Percentiles rank a stretch among this genome's conserved stretches.
These are phyloP conservation scores for Trisateles emortualis DNA, from an alignment of 2,888 invertebrate species.

Conservation along the genomic window DNA sequence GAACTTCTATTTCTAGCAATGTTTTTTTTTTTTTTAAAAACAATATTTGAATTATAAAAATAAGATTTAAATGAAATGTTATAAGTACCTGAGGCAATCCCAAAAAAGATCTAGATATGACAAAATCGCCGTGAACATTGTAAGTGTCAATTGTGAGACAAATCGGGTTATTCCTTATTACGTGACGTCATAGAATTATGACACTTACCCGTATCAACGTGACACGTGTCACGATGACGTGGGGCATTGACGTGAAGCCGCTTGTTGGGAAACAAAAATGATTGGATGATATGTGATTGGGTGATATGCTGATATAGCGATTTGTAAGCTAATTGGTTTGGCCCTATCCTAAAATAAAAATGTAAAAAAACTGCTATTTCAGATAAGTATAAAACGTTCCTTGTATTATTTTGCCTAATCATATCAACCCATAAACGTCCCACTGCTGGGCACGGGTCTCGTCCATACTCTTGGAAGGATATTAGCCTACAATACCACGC, in stretches of 20 bases:
- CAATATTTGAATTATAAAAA: no score
- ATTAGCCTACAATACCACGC: no score
- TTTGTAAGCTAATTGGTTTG: neutral
- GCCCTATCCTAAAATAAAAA: no score
- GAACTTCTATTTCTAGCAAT: no score
- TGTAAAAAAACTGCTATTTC: no score
- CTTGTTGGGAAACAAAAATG: conserved; percentile 11
- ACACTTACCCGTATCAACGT: conserved; percentile 34
- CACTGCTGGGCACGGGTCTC: no score
- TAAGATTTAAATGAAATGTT: no score
- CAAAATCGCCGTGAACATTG: neutral
- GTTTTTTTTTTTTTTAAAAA: no score
- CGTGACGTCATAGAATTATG: conserved; percentile 32
- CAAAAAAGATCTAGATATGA: neutral
- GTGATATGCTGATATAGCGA: neutral
- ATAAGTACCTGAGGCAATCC: neutral
- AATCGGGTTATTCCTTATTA: conserved; percentile 32
- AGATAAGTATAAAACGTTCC: no score
- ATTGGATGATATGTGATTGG: neutral
- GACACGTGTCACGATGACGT: conserved; percentile 19
- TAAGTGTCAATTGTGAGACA: conserved; percentile 11
- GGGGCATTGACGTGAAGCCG: conserved; percentile 18
- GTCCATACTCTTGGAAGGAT: no score
- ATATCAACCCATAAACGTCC: no score
- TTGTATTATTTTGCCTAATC: no score